A percentile compares a stretch with the other conserved stretches of the same genome.
Conservation (phyloP, 2,797 vertebrate species). For the Gymnothorax javanicus region DNA sequence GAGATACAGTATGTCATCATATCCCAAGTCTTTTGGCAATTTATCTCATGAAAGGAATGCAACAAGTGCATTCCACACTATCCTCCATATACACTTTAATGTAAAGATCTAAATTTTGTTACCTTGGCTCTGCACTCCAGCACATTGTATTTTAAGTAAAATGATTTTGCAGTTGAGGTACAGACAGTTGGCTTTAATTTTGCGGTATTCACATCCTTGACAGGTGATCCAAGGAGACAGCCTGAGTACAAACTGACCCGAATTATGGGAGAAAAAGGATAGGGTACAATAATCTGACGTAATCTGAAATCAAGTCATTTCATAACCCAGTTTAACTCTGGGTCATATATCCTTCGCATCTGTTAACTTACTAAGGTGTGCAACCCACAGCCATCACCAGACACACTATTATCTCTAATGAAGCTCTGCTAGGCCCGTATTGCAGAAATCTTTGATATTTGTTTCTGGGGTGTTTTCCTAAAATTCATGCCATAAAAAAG, state of each 20-base stretch:
- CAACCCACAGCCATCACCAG: background rate
- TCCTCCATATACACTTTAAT: background rate
- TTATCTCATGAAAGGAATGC: conserved; percentile 1
- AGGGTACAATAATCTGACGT: background rate
- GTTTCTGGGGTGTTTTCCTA: too few species aligned
- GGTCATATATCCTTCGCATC: background rate
- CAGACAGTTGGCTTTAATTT: background rate
- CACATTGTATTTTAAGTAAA: background rate
- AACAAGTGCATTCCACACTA: background rate
- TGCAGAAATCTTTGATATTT: too few species aligned
- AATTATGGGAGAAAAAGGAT: background rate
- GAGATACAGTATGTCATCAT: background rate
- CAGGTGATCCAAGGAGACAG: background rate
- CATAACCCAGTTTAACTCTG: background rate
- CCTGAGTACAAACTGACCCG: background rate
- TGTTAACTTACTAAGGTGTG: background rate
- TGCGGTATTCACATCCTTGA: background rate
- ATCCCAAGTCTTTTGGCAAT: background rate
- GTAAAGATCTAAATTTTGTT: background rate
- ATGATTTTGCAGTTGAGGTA: background rate
- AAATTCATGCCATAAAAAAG: too few species aligned
- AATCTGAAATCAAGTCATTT: background rate
- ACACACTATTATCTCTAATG: background rate
- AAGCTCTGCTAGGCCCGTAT: background rate
- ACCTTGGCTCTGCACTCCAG: background rate